Percentiles rank a stretch among this genome's conserved stretches.
phyloP scores from a whole-genome alignment of 2,888 invertebrate species.

The Chrysolina oricalcia region DNA sequence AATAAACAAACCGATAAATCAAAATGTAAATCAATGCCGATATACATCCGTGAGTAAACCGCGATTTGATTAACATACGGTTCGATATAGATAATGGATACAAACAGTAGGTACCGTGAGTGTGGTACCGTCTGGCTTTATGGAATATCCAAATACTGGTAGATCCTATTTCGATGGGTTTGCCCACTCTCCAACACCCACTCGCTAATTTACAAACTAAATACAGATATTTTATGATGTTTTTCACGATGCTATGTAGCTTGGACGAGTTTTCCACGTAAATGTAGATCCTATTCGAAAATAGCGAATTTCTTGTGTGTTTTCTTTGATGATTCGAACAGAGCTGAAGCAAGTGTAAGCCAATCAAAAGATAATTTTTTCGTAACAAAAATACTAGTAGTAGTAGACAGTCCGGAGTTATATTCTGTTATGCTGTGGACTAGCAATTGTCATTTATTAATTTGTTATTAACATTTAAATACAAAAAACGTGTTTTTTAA shows the following conservation, averaged over 20 bases:
- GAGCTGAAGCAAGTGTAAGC: too few relatives aligned
- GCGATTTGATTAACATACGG: not conserved
- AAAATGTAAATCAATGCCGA: not conserved
- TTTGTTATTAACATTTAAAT: too few relatives aligned
- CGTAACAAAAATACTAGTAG: too few relatives aligned
- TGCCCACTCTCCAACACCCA: not conserved
- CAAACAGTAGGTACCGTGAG: not conserved
- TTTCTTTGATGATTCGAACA: too few relatives aligned
- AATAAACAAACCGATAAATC: not conserved
- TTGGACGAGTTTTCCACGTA: constrained; percentile 1
- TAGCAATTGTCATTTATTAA: too few relatives aligned
- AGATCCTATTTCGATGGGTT: constrained; percentile 7
- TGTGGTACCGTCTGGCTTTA: not conserved
- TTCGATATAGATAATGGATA: not conserved
- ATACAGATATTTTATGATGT: not conserved
- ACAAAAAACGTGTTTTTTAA: too few relatives aligned
- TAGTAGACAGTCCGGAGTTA: too few relatives aligned
- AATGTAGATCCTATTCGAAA: not conserved
- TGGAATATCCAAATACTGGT: not conserved
- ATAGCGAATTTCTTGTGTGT: not conserved
- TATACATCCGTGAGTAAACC: not conserved
- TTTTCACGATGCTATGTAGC: not conserved
- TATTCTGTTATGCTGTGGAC: too few relatives aligned
- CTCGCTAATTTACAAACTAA: not conserved
- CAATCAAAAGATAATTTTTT: too few relatives aligned